Base-by-base conservation (phyloP, 2,113 vertebrate genomes). In the Pseudorectes ferrugineus region DNA sequence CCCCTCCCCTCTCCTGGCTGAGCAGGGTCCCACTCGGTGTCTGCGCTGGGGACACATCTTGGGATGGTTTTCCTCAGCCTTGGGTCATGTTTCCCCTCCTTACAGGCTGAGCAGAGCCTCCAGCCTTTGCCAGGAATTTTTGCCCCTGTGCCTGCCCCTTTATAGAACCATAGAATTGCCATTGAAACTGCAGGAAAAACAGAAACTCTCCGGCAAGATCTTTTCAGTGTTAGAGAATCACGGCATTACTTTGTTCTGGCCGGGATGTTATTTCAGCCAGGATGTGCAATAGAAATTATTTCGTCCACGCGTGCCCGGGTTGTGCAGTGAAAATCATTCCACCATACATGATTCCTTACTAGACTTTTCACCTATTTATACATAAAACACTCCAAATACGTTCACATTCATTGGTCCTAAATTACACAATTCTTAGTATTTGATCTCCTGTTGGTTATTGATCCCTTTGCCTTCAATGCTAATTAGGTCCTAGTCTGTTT, bases 271-370 rank as follows among this genome's bases (percentile, higher is more conserved):
- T 11, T 62, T 42, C 12, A 12, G 36, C 36, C 59, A 21, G 61
- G 43, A 14, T 46, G 63, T 36, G 45, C 33, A 26, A 20, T 4
- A 31, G 36, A 51, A 43, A 52, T 59, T 33, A 9, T 16, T 14
- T 31, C 21, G 9, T 59, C 33, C 22, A 10, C 3, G 0, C 36
- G 0, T 12, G 5, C 9, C 52, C 0, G 0, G 26, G 11, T 43
- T 59, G 45, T 1, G 0, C 36, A 36, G 18, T 51, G 52, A 51
- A 67, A 76, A 26, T 51, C 36, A 36, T 67, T 67, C 38, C 38
- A 23, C 14, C 12, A 12, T 26, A 33, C 18, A 1, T 23, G 14
- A 22, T 38, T 52, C 36, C 59, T 51, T 33, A 26, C 22, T 67
- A 67, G 45, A 67, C 17, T 67, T 58, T 25, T 67, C 36, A 51